Evolutionary conservation across 1,140 invertebrate species (phyloP), one percentile per base, ranked within the genome.

Genomic region (Heliconius eleuchia): DNA sequence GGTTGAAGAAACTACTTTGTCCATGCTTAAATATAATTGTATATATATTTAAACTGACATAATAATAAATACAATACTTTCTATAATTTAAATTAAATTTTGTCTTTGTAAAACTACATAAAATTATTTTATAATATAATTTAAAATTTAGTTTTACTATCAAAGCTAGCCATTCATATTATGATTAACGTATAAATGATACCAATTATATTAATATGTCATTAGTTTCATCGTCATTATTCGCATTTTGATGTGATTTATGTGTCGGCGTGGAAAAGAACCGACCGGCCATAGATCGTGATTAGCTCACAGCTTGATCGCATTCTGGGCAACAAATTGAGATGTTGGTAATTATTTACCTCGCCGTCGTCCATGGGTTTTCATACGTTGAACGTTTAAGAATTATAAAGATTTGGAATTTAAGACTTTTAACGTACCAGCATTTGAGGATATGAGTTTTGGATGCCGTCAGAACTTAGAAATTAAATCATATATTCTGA

Each of bases 301-400:
- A 87, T 86, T 83, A 86, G 80, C 86, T 73, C 82, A 80, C 85
- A 85, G 86, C 85, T 80, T 88, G 86, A 83, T 85, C 79, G 71
- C 80, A 84, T 85, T 80, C 82, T 84, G 80, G 23, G 27, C 52
- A 85, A 87, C 85, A 86, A 88, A 89, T 89, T 86, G 87, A 87
- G 87, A 88, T 80, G 82, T 87, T 82, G 78, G 83, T 84, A 83
- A 88, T 90, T 88, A 87, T 88, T 88, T 87, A 88, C 79, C 80
- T 77, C 84, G 74, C 81, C 82, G 83, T 85, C 85, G 86, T 85
- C 85, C 84, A 75, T 79, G 84, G 84, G 82, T 84, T 66, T 66
- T 66, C 23, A 66, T 66, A 16, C 60, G 27, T 11, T 66, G 23
- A 66, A 27, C 23, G 60, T 13, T 60, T 60, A 0, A 23, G n/a